phyloP scores from a whole-genome alignment of 2,797 vertebrate genomes.

The Lacerta viridis region DNA sequence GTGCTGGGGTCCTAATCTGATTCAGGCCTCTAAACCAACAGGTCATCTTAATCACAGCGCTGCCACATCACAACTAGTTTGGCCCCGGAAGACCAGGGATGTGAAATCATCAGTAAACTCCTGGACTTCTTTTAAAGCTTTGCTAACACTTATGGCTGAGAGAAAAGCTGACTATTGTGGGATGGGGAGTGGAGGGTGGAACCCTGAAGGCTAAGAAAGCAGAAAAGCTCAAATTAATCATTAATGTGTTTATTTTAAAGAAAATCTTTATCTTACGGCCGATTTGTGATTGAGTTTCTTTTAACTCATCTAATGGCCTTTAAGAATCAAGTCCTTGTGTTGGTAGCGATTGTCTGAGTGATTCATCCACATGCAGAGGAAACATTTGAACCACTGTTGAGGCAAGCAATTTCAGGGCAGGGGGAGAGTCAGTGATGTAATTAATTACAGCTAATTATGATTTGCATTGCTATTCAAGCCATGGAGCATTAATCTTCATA shows the following conservation, averaged over 20 bases:
- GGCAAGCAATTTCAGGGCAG: background rate
- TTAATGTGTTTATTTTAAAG: constrained; percentile 16
- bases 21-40: background rate
- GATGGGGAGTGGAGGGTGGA: background rate
- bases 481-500: background rate
- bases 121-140: background rate
- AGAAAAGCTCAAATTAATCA: background rate
- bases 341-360: background rate
- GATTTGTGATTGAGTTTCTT: constrained; percentile 18
- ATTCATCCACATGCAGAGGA: background rate
- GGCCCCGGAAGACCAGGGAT: background rate
- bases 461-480: constrained; percentile 12
- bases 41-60: background rate
- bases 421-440: background rate
- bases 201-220: constrained; percentile 4
- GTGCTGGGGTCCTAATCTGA: background rate
- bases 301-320: constrained; percentile 20
- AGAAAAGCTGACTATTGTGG: background rate
- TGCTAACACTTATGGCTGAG: background rate
- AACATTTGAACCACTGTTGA: background rate
- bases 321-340: background rate
- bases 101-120: background rate
- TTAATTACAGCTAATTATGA: constrained; percentile 6
- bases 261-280: constrained; percentile 1
- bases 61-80: background rate